Evolutionary conservation across 2,113 vertebrate species (phyloP).

Genomic region (Pseudorasbora parva): DNA sequence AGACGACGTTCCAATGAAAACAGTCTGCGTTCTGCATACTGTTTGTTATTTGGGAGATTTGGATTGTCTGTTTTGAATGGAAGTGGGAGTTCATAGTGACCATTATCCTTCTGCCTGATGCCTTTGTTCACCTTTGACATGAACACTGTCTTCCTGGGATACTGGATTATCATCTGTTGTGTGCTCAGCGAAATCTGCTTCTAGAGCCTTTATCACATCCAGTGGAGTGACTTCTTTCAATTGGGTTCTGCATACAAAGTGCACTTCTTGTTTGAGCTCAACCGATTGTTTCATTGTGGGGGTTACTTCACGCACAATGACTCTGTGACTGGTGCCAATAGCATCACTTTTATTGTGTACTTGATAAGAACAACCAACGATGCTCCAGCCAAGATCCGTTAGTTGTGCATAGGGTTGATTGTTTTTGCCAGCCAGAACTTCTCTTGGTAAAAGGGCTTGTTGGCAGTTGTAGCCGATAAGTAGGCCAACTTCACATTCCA

Average conservation of each 20-base stretch:
- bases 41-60: slow-evolving; percentile 32
- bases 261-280: too few relatives aligned
- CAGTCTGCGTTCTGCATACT: slow-evolving; percentile 18
- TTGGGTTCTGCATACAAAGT: too few relatives aligned
- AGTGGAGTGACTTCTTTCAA: slow-evolving; percentile 14
- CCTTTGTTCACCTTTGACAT: slow-evolving; percentile 13
- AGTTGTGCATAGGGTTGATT: slow-evolving; percentile 40
- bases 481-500: slow-evolving; percentile 41
- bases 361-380: too few relatives aligned
- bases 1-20: neutral
- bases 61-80: slow-evolving; percentile 33
- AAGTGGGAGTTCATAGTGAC: slow-evolving; percentile 39
- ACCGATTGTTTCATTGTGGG: too few relatives aligned
- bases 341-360: too few relatives aligned
- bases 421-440: slow-evolving; percentile 25
- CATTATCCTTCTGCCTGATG: slow-evolving; percentile 39
- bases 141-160: slow-evolving; percentile 4
- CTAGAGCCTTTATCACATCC: slow-evolving; percentile 35
- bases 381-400: too few relatives aligned
- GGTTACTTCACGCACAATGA: too few relatives aligned
- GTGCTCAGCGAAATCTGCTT: slow-evolving; percentile 25
- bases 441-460: slow-evolving; percentile 40
- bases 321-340: too few relatives aligned
- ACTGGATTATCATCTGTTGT: slow-evolving; percentile 27
- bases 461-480: slow-evolving; percentile 38